These are phyloP conservation scores for Oryzaephilus surinamensis DNA, from an alignment of 1,140 invertebrate species.

Conservation along the genomic window DNA sequence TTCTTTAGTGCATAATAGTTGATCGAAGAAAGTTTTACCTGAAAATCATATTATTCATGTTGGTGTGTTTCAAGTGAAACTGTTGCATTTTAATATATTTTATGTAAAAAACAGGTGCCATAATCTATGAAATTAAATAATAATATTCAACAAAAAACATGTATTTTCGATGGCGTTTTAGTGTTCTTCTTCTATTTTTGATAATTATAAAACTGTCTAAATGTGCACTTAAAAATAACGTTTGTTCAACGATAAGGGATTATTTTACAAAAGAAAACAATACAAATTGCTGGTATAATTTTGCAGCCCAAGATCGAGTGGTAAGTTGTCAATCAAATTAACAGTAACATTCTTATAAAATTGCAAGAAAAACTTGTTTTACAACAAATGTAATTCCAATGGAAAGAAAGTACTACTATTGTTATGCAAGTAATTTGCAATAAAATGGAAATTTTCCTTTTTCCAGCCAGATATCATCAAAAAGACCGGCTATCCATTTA, in stretches of 20 bases:
- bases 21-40: no score
- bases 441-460: slow-evolving; percentile 9
- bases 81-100: not conserved
- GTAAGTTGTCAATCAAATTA: slow-evolving; percentile 20
- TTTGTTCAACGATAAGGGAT: slow-evolving; percentile 30
- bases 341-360: slow-evolving; percentile 3
- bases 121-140: no score
- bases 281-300: slow-evolving; percentile 31
- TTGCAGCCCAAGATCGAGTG: slow-evolving; percentile 27
- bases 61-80: not conserved
- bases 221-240: slow-evolving; percentile 26
- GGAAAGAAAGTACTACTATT: not conserved
- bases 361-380: not conserved
- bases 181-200: not conserved
- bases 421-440: not conserved
- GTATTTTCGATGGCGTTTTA: not conserved
- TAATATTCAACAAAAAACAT: not conserved
- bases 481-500: slow-evolving; percentile 43
- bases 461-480: slow-evolving; percentile 38
- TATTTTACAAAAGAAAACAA: slow-evolving; percentile 30
- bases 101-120: not conserved
- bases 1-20: no score
- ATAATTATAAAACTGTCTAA: not conserved
- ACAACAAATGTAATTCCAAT: not conserved
- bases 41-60: slow-evolving; percentile 1